Conservation (phyloP, 2,113 vertebrate genomes). For the Genyomyrus donnyi region DNA sequence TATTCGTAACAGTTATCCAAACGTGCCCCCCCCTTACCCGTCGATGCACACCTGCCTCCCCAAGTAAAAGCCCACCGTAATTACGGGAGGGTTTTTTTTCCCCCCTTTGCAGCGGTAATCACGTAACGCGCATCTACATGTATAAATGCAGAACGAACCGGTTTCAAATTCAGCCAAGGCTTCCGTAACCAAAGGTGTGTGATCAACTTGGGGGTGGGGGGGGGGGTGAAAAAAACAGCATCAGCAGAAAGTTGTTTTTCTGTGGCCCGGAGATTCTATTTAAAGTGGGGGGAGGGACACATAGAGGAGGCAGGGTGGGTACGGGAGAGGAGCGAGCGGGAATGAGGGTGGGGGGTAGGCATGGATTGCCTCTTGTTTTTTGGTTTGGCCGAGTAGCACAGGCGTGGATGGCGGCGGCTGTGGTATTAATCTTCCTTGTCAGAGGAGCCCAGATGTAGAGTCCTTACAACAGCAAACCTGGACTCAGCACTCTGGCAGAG, state of each 20-base stretch:
- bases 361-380: slow-evolving; percentile 20
- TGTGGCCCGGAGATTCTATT: slow-evolving; percentile 73
- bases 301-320: slow-evolving; percentile 48
- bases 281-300: slow-evolving; percentile 52
- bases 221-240: slow-evolving; percentile 51
- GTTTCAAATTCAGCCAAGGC: slow-evolving; percentile 40
- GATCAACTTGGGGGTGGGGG: slow-evolving; percentile 24
- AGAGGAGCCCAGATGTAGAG: slow-evolving; percentile 93
- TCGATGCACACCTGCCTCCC: background rate
- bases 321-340: slow-evolving; percentile 30
- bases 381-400: slow-evolving; percentile 24
- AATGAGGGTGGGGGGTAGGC: slow-evolving; percentile 29
- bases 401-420: slow-evolving; percentile 40
- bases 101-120: background rate
- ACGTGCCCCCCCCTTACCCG: background rate
- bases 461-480: slow-evolving; percentile 85
- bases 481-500: slow-evolving; percentile 83
- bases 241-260: slow-evolving; percentile 88
- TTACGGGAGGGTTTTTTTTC: background rate
- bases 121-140: slow-evolving; percentile 29
- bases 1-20: background rate
- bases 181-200: slow-evolving; percentile 41
- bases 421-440: slow-evolving; percentile 99
- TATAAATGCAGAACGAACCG: slow-evolving; percentile 39
- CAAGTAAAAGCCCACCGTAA: background rate